Evolutionary conservation across 2,113 vertebrate genomes (phyloP).

Genomic region (Vulpes vulpes): DNA sequence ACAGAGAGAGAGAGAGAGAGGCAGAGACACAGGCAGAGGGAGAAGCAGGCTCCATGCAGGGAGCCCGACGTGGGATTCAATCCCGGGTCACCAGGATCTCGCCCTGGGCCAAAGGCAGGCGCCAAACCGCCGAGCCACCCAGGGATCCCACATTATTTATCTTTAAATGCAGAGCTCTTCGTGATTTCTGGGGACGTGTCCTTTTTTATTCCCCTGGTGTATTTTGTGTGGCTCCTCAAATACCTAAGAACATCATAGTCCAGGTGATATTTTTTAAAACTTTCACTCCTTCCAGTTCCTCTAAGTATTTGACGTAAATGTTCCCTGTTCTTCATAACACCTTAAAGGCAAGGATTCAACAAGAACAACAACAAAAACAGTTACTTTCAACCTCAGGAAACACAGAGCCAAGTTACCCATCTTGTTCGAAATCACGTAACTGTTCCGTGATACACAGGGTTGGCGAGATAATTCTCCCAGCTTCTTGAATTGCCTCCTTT

Average conservation of each 20-base stretch:
- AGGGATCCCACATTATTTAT: too few species aligned
- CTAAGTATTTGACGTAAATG: background rate
- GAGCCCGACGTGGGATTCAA: too few species aligned
- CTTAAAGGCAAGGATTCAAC: background rate
- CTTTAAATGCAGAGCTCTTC: background rate
- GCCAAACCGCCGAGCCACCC: too few species aligned
- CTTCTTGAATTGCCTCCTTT: background rate
- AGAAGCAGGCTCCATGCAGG: too few species aligned
- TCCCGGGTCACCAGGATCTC: too few species aligned
- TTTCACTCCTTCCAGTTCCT: background rate
- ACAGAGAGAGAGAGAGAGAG: too few species aligned
- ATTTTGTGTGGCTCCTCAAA: background rate
- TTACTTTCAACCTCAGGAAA: background rate
- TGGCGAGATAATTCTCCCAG: background rate
- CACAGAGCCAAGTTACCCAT: background rate
- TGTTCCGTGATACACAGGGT: background rate
- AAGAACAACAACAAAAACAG: background rate
- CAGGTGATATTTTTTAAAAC: background rate
- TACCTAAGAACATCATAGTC: background rate
- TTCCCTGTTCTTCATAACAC: background rate
- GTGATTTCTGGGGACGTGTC: background rate
- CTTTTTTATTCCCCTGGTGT: background rate
- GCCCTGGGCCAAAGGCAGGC: too few species aligned
- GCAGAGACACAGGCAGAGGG: too few species aligned
- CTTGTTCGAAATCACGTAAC: background rate